phyloP scores from a whole-genome alignment of 2,113 vertebrate species.

The Cheirogaleus medius region DNA sequence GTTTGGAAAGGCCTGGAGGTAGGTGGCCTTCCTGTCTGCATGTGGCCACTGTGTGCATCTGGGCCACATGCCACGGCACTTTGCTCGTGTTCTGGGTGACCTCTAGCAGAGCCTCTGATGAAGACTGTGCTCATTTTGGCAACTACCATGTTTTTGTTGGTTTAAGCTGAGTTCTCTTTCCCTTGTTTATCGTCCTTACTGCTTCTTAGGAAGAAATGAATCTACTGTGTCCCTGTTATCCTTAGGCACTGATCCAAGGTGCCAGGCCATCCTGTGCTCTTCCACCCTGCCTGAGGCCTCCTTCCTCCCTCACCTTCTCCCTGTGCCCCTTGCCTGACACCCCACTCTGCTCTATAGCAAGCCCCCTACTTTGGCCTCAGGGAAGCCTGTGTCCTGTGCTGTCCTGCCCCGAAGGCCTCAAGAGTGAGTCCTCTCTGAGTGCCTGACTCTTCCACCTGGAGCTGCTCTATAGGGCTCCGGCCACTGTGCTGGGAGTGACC shows the following conservation, averaged over 20 bases:
- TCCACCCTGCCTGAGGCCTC: neutral
- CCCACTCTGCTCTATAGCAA: neutral
- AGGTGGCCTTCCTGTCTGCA: neutral
- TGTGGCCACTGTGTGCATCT: too few species aligned
- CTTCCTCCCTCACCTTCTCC: neutral
- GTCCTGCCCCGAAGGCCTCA: neutral
- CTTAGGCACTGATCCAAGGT: neutral
- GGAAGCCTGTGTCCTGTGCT: neutral
- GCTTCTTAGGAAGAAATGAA: neutral
- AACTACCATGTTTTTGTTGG: neutral
- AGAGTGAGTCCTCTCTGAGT: neutral
- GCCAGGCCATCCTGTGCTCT: neutral
- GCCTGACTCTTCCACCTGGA: neutral
- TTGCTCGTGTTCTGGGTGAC: too few species aligned
- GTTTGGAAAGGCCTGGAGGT: neutral
- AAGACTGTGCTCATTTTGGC: neutral
- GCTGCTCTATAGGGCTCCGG: neutral
- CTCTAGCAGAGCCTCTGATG: neutral
- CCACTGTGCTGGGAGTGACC: neutral
- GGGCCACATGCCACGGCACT: too few species aligned
- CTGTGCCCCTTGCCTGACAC: neutral
- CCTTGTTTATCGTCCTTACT: neutral
- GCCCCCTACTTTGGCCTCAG: neutral
- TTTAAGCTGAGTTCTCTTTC: neutral
- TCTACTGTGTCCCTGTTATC: neutral